Evolutionary conservation across 1,140 invertebrate species (phyloP).

Genomic region (Formica selysi): DNA sequence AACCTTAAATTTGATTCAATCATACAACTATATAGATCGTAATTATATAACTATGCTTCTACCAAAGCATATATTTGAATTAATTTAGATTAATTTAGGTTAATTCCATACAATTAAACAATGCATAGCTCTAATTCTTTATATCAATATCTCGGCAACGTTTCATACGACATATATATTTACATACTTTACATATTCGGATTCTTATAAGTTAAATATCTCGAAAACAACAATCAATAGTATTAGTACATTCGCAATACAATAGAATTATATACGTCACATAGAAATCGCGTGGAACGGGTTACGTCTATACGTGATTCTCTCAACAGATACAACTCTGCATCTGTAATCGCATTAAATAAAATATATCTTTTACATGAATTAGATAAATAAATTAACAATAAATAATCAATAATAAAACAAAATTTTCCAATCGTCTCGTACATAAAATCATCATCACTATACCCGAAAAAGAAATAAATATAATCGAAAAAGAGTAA

Average conservation of each 20-base stretch:
- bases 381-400: no score
- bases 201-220: neutral
- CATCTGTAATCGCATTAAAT: no score
- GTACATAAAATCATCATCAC: no score
- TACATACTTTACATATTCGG: slow-evolving; percentile 2
- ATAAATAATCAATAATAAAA: no score
- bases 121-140: slow-evolving; percentile 22
- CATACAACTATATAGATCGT: slow-evolving; percentile 5
- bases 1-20: slow-evolving; percentile 57
- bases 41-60: slow-evolving; percentile 27
- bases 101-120: slow-evolving; percentile 2
- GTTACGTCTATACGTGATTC: no score
- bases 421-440: no score
- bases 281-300: no score
- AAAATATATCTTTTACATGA: no score
- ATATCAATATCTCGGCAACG: slow-evolving; percentile 8
- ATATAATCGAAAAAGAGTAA: no score
- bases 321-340: no score
- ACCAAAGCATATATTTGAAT: slow-evolving; percentile 37
- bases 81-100: slow-evolving; percentile 39
- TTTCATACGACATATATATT: neutral
- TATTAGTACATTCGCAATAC: neutral
- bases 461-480: no score
- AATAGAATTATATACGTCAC: neutral
- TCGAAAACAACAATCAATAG: neutral